Percentiles rank a stretch among this genome's conserved stretches.
Evolutionary conservation across 2,797 vertebrate genomes (phyloP).

Genomic region (Hemibagrus guttatus): DNA sequence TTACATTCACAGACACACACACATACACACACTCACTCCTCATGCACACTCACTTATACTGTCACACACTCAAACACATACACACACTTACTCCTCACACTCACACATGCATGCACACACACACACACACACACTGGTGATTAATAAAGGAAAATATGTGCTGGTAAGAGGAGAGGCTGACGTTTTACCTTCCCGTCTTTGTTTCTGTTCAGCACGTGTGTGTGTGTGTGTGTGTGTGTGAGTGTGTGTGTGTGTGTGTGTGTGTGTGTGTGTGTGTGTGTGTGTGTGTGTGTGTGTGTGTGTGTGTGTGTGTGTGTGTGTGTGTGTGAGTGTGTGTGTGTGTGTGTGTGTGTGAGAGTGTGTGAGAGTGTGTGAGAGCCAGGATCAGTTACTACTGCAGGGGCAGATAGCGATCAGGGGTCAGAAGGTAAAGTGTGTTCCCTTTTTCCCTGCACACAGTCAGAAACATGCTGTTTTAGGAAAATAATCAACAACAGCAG

Average conservation of each 20-base stretch:
- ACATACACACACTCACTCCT: background rate
- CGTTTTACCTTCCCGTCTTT: conserved; percentile 41
- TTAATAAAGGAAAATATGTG: conserved; percentile 29
- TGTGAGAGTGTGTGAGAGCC: background rate
- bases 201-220: conserved; percentile 16
- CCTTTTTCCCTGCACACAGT: background rate
- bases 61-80: background rate
- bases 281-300: background rate
- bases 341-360: no score
- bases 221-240: no score
- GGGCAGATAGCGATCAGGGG: conserved; percentile 16
- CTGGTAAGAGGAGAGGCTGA: conserved; percentile 23
- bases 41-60: background rate
- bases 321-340: no score
- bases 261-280: no score
- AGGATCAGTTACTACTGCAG: conserved; percentile 3
- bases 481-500: background rate
- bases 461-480: background rate
- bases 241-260: no score
- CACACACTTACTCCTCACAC: no score
- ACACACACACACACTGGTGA: background rate
- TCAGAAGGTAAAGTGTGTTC: background rate
- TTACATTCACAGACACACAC: background rate
- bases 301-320: no score
- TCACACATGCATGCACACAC: background rate